A percentile compares a stretch with the other conserved stretches of the same genome.
phyloP scores from a whole-genome alignment of 2,113 vertebrate species.

The Hiodon tergisus region DNA sequence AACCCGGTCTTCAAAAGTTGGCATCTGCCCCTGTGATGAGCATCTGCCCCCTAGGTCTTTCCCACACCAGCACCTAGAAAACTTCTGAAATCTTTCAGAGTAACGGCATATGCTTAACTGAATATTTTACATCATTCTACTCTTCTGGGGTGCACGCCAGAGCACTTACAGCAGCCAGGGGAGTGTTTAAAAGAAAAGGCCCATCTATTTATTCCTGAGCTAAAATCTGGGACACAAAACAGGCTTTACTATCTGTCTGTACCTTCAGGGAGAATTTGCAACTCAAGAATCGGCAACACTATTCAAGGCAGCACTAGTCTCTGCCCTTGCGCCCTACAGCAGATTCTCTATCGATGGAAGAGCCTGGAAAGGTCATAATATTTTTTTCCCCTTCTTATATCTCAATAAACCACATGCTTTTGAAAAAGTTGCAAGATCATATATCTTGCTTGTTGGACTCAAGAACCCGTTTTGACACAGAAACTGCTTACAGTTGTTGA shows the following conservation, averaged over 20 bases:
- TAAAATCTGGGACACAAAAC: not conserved
- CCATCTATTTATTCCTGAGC: conserved; percentile 10
- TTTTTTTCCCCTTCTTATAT: not conserved
- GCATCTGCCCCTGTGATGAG: conserved; percentile 4
- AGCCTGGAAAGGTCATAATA: conserved; percentile 13
- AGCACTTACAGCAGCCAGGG: not conserved
- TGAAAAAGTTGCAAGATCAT: not conserved
- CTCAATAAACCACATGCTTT: not conserved
- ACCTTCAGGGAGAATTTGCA: conserved; percentile 10
- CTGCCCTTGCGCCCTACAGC: not conserved
- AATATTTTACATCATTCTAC: not conserved
- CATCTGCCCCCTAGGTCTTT: not conserved
- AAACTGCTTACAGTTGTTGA: not conserved
- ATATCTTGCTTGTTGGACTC: not conserved
- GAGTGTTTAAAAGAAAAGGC: conserved; percentile 14
- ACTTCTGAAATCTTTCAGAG: not conserved
- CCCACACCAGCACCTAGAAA: not conserved
- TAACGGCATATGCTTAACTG: conserved; percentile 19
- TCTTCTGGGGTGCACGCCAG: not conserved
- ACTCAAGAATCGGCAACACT: conserved; percentile 1
- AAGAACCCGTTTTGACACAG: not conserved
- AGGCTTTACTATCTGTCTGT: conserved; percentile 1
- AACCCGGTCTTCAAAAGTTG: not conserved
- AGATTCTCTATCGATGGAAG: not conserved
- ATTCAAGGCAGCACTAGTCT: conserved; percentile 5